phyloP scores from a whole-genome alignment of 2,888 invertebrate species.

The Halocaridina rubra region DNA sequence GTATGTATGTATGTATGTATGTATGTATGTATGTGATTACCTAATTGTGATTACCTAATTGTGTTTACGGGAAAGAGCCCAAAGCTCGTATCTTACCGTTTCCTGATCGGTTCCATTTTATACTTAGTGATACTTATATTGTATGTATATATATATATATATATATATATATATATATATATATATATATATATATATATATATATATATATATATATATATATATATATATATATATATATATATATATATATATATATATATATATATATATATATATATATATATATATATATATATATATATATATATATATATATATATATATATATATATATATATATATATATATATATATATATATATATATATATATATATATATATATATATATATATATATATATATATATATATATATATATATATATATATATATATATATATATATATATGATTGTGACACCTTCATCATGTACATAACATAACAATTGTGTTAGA shows the following conservation, averaged over 20 bases:
- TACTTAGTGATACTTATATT: background rate
- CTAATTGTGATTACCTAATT: background rate
- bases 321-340: background rate
- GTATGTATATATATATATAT: background rate
- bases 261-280: conserved; percentile 31
- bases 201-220: background rate
- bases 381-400: conserved; percentile 34
- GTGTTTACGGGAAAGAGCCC: no score
- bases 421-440: conserved; percentile 38
- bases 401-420: conserved; percentile 40
- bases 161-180: background rate
- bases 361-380: conserved; percentile 14
- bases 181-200: background rate
- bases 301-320: background rate
- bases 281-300: conserved; percentile 31
- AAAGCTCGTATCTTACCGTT: no score
- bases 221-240: background rate
- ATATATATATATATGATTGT: conserved; percentile 40
- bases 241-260: background rate
- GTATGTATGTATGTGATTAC: background rate
- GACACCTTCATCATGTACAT: no score
- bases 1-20: background rate
- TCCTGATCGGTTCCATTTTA: no score
- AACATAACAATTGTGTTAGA: no score
- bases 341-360: conserved; percentile 8